Base-by-base conservation (phyloP, 2,113 vertebrate genomes). In the Petaurus breviceps region DNA sequence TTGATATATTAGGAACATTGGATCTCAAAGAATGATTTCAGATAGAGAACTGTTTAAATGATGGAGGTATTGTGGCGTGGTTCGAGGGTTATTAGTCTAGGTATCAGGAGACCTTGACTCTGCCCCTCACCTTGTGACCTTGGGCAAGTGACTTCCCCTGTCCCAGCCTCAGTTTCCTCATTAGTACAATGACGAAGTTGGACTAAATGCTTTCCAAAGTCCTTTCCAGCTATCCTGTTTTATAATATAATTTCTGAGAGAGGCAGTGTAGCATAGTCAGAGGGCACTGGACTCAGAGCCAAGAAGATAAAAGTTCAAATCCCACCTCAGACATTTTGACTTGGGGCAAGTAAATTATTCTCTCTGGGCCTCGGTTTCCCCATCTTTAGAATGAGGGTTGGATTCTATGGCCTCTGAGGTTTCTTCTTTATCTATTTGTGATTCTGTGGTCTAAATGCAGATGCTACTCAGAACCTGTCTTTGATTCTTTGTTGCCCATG, bases 1-100 rank as follows among this genome's bases (percentile, higher is more conserved):
- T 97, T 96, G 97, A 89, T 89, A 90, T 91, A 95, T 97, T 98
- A 95, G 93, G 98, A 96, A 96, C 94, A 93, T 97, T 97, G 16
- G 94, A 97, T 92, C 8, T 95, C n/a, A 92, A 50, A 93, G 95
- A 93, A 90, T 3, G 92, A 89, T 96, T 96, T 43, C 61, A 94
- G 51, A 0, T 96, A 51, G 51, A 46, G 6, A 96, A 94, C 26
- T 93, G 49, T 91, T 50, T 57, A 94, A 57, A n/a, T 22, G 37
- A 43, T 2, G 16, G 61, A 68, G 61, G 3, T 68, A 68, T 68
- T 14, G 31, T 68, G 5, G 14, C 16, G 22, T 7, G 16, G 31
- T 37, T 12, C 5, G 16, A 84, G n/a, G 37, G 68, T 43, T 84
- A 84, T 19, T n/a, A 22, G 6, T 16, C 14, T n/a, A n/a, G 61